A percentile compares a stretch with the other conserved stretches of the same genome.
Conservation (phyloP, 2,888 invertebrate species). For the Cosmia trapezina region DNA sequence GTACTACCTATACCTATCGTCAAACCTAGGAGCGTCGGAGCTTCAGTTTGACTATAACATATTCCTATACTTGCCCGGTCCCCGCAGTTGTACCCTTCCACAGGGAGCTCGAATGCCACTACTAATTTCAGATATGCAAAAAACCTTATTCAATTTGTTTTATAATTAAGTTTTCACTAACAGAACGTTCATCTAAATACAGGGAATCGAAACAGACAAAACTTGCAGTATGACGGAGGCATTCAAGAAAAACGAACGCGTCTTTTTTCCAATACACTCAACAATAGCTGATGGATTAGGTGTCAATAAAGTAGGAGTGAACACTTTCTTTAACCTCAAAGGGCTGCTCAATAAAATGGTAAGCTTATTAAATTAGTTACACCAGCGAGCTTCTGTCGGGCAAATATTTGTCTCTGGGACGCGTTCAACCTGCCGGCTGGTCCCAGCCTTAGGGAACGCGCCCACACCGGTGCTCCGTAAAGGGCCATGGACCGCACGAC, state of each 20-base stretch:
- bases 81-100: too few relatives aligned
- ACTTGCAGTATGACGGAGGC: conserved; percentile 83
- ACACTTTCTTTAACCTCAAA: conserved; percentile 82
- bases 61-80: too few relatives aligned
- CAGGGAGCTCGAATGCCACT: too few relatives aligned
- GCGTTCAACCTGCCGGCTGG: too few relatives aligned
- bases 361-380: neutral
- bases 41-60: too few relatives aligned
- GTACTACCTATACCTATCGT: too few relatives aligned
- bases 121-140: neutral
- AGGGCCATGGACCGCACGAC: too few relatives aligned
- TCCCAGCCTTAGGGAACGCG: too few relatives aligned
- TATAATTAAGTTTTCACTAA: neutral
- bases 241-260: conserved; percentile 92
- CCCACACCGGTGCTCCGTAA: too few relatives aligned
- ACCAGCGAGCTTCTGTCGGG: neutral
- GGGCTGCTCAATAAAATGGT: conserved; percentile 86
- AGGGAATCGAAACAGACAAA: conserved; percentile 85
- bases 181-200: conserved; percentile 38
- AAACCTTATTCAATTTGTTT: neutral
- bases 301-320: conserved; percentile 82
- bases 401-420: too few relatives aligned
- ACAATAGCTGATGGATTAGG: conserved; percentile 96
- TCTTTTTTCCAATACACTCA: conserved; percentile 91
- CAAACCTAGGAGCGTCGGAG: too few relatives aligned